Percentiles rank a stretch among this genome's conserved stretches.
Conservation (phyloP, 1,140 invertebrate species). For the Gonatopus flavifemur region DNA sequence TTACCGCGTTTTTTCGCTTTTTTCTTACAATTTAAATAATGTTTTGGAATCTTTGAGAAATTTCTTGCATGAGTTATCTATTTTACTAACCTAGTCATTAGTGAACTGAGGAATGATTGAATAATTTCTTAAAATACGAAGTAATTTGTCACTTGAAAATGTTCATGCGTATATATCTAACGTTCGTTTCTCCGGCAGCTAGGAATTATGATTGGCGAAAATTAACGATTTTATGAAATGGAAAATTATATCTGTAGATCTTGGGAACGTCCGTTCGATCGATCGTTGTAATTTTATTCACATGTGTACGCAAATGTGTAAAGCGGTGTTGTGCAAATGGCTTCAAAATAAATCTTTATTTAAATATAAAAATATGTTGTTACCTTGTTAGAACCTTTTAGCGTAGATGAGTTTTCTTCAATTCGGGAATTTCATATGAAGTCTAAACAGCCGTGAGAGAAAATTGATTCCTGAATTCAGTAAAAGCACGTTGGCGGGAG, state of each 20-base stretch:
- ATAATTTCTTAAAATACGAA: conserved; percentile 7
- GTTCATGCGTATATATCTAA: conserved; percentile 14
- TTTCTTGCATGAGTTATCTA: conserved; percentile 36
- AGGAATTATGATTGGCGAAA: conserved; percentile 27
- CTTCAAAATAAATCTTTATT: conserved; percentile 51
- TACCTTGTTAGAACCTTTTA: too few relatives aligned
- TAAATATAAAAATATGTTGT: conserved; percentile 39
- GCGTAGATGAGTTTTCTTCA: too few relatives aligned
- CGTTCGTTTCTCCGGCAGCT: conserved; percentile 21
- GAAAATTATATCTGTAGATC: conserved; percentile 10
- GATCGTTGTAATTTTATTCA: conserved; percentile 43
- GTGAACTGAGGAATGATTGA: conserved; percentile 26
- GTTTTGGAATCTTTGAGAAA: too few relatives aligned
- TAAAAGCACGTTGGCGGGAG: too few relatives aligned
- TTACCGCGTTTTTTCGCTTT: conserved; percentile 38
- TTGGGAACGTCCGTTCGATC: conserved; percentile 1
- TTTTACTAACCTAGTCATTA: conserved; percentile 52
- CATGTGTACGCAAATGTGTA: conserved; percentile 41
- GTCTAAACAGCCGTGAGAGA: too few relatives aligned
- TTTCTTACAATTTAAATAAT: conserved; percentile 34
- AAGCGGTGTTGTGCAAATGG: conserved; percentile 45
- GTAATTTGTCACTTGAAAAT: conserved; percentile 5
- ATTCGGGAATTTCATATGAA: too few relatives aligned
- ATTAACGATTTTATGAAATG: conserved; percentile 19
- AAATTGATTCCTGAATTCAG: too few relatives aligned